Evolutionary conservation across 2,113 vertebrate species (phyloP), one percentile per base, ranked within the genome.

Genomic region (Xiphias gladius): DNA sequence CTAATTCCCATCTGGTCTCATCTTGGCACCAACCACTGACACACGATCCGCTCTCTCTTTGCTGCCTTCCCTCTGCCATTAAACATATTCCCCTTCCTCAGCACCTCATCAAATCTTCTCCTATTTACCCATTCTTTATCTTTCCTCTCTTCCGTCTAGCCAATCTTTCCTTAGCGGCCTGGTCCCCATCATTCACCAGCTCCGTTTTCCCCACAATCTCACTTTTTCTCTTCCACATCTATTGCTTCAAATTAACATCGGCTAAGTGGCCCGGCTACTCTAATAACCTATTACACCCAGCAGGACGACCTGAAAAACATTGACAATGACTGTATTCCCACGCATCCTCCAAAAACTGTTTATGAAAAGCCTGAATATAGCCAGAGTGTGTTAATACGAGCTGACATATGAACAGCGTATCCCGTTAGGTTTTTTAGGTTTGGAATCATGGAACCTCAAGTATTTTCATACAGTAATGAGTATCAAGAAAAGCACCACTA

Each of bases 201-300:
- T 58, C 76, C 7, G 5, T 46, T 57, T 32, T 14, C 16, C 30
- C 62, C 13, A 61, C 54, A 69, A 80, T 88, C 58, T 69, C 32
- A 65, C 66, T n/a, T 73, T 87, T 83, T 86, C 74, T 76, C 68
- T 39, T 79, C 76, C 66, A 59, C 74, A 48, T 61, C 70, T 63
- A 63, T 81, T 88, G 73, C 73, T 73, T 83, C 84, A 85, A 89
- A 91, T 91, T 81, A 92, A 84, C 88, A 86, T 91, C 88, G 88
- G 85, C 84, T 86, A 84, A 89, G 82, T 88, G 76, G 80, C 65
- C 75, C 64, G n/a, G 85, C 84, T 79, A 26, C 74, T 73, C 69
- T 73, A 84, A 82, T 86, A 91, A 88, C 80, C 81, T 88, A 82
- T 85, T 85, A 76, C 74, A 68, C 82, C 70, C 77, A 70, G 73